These are phyloP conservation scores for Hydraecia micacea DNA, from an alignment of 2,888 invertebrate species.

Conservation along the genomic window DNA sequence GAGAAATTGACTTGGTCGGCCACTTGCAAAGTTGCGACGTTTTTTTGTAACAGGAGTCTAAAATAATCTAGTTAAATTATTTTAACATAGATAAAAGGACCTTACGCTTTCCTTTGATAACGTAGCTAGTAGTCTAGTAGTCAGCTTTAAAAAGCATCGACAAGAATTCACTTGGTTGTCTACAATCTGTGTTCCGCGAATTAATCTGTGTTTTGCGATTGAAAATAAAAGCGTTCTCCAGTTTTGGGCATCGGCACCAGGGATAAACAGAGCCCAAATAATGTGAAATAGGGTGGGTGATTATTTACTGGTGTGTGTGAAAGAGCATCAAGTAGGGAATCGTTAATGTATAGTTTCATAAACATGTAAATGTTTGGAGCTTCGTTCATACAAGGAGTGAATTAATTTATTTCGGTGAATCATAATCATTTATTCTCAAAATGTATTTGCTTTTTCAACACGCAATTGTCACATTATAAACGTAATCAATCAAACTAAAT, in stretches of 20 bases:
- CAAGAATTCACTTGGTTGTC: too few species aligned
- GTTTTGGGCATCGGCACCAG: background rate
- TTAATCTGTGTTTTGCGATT: background rate
- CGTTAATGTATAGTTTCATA: background rate
- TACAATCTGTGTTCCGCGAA: too few species aligned
- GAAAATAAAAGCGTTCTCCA: background rate
- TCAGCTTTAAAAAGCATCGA: too few species aligned
- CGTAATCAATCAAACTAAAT: constrained; percentile 80
- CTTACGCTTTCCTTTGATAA: background rate
- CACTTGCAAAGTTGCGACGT: background rate
- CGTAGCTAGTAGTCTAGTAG: too few species aligned
- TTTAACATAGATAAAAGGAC: background rate
- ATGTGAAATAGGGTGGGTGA: background rate
- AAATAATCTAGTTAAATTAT: background rate
- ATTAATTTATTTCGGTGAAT: constrained; percentile 9
- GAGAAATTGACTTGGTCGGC: constrained; percentile 50
- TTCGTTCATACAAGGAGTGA: constrained; percentile 14
- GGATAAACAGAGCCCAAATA: background rate
- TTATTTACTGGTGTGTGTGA: background rate
- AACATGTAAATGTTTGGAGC: background rate
- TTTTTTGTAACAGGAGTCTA: constrained; percentile 13
- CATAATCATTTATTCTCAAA: constrained; percentile 13
- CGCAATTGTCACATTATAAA: constrained; percentile 82
- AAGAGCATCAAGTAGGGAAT: background rate
- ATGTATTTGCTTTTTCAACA: constrained; percentile 62